Evolutionary conservation across 2,113 vertebrate species (phyloP), one percentile per base, ranked within the genome.

Genomic region (Nesogale talazaci): DNA sequence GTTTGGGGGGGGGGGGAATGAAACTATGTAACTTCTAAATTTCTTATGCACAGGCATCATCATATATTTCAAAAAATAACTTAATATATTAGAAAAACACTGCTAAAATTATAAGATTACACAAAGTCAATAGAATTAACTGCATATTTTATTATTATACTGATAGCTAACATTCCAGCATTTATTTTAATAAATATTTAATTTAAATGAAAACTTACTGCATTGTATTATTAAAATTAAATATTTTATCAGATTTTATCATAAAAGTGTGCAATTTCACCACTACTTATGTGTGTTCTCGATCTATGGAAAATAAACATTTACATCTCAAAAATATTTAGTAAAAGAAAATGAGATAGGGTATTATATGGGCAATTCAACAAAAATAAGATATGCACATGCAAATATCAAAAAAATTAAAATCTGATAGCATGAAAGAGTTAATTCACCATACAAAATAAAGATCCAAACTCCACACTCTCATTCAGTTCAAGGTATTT

Each of bases 251-350:
- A 70, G 67, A 88, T 27, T 88, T 70, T 69, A 75, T 90, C 23
- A 2, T 10, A 74, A 87, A 31, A 63, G 12, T 63, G 61, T 1
- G 74, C 70, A 27, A 88, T 6, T 85, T 79, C 76, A 25, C 2
- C 38, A 85, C 25, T 1, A 77, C 75, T 57, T 89, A 20, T 70
- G 6, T 86, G 23, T 40, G 1, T 15, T 65, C 2, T 63, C 79
- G 80, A 11, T 76, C 5, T 85, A 20, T 52, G 23, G 69, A 52
- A 52, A 52, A 36, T 56, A 63, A 27, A 69, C 20, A n/a, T 56
- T 82, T 20, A 67, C 14, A n/a, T 40, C 46, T 93, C 83, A 31
- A 2, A 78, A 88, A 86, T 78, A 42, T 83, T 77, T 92, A 25
- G 69, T 67, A 10, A 61, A 78, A 80, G 69, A 80, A 29, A 1